phyloP scores from a whole-genome alignment of 2,113 vertebrate species.

The Rousettus leschenaultii region DNA sequence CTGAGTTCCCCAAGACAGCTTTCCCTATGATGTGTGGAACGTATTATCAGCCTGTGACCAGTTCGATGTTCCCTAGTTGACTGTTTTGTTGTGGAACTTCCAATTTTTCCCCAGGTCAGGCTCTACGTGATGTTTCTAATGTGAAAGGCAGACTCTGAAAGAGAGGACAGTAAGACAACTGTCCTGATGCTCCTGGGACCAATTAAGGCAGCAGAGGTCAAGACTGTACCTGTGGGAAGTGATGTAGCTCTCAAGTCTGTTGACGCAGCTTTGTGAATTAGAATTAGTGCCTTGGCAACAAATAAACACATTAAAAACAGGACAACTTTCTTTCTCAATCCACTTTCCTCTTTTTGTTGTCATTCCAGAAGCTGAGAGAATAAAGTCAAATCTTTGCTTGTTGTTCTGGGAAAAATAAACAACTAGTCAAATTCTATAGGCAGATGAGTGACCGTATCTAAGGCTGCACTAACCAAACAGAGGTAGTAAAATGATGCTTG shows the following conservation, averaged over 20 bases:
- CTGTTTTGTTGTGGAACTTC: not conserved
- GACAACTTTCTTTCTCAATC: no score
- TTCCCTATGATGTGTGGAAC: not conserved
- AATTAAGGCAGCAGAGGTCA: not conserved
- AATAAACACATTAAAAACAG: not conserved
- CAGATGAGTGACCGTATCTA: not conserved
- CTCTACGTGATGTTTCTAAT: not conserved
- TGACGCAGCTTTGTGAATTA: not conserved
- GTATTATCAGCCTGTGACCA: fast-evolving
- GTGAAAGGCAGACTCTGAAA: not conserved
- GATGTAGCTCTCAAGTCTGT: not conserved
- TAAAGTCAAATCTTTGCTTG: not conserved
- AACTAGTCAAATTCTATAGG: not conserved
- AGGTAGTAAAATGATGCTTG: not conserved
- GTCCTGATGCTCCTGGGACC: not conserved
- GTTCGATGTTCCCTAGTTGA: not conserved
- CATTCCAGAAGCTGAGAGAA: not conserved
- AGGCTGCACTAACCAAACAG: not conserved
- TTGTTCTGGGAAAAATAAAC: not conserved
- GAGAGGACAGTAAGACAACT: not conserved
- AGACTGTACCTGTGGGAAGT: not conserved
- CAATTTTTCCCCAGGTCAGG: not conserved
- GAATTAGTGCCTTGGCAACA: not conserved
- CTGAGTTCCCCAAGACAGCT: not conserved
- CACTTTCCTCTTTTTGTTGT: not conserved